These are phyloP conservation scores for Agrochola lota DNA, from an alignment of 2,888 invertebrate genomes.

Conservation along the genomic window DNA sequence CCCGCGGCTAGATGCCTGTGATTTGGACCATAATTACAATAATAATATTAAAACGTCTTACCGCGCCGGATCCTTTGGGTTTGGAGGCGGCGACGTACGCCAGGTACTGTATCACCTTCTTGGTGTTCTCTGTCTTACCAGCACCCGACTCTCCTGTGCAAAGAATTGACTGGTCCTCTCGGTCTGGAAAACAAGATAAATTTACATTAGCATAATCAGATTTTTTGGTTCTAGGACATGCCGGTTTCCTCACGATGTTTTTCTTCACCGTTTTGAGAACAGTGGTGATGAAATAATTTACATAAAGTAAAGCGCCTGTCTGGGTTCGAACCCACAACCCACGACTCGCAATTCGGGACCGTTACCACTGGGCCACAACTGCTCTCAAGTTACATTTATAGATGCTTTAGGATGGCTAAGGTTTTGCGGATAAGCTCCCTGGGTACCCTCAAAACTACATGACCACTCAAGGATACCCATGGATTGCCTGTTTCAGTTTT, in stretches of 20 bases:
- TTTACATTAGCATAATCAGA: no score
- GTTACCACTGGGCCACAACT: no score
- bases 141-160: constrained; percentile 99
- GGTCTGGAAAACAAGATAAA: constrained; percentile 92
- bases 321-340: no score
- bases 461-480: not conserved
- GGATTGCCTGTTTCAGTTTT: not conserved
- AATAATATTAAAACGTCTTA: constrained; percentile 88
- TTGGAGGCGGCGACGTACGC: constrained; percentile 99
- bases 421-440: not conserved
- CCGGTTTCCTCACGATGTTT: no score
- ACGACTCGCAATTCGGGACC: no score
- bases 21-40: no score
- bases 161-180: constrained; percentile 99
- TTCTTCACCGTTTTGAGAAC: no score
- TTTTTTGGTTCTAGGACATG: no score
- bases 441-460: no score
- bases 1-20: no score
- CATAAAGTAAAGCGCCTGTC: no score
- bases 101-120: constrained; percentile 99
- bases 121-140: constrained; percentile 99
- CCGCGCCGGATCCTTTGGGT: constrained; percentile 96
- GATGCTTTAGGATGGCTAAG: not conserved
- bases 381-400: not conserved
- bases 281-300: no score